Base-by-base conservation (phyloP, 2,113 vertebrate species). In the Hylia prasina region DNA sequence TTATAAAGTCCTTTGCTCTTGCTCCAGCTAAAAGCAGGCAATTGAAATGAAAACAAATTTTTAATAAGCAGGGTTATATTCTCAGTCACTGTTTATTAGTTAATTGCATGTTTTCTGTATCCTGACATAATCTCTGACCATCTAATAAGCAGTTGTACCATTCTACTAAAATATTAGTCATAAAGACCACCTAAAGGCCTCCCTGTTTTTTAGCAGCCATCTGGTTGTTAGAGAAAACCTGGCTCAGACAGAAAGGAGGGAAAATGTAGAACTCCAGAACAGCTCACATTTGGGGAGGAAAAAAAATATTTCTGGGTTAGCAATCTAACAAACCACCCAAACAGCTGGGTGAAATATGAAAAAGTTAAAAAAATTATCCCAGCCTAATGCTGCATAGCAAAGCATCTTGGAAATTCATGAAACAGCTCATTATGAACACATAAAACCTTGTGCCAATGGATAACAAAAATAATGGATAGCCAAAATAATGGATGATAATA, bases 111-210 rank as follows among this genome's bases (percentile, higher is more conserved):
- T 65, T 90, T 94, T 91, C 73, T 76, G 53, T 37, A 72, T 51
- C 53, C 73, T 76, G 37, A 51, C 25, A 50, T 33, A 68, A 64
- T 93, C 30, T 64, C 30, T 94, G 78, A 76, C 61, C 75, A 80
- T 61, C 2, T 7, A 61, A 85, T 53, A 94, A 85, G 66, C 45
- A 85, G 31, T 66, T 87, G n/a, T 45, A 95, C 31, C 61, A 72
- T 61, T 93, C 75, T 65, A 61, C 53, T 94, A 76, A 95, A 94
- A 96, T 85, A 90, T 91, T 91, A 90, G 73, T 94, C 78, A 90
- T 33, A 80, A 72, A 91, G 82, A 68, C 70, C 85, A 95, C 78
- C 84, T 87, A 94, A 72, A 68, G 40, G 24, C 45, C n/a, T 87
- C 79, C 37, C n/a, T 82, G 48, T 9, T 85, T 93, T 60, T 69